Evolutionary conservation across 2,113 vertebrate genomes (phyloP), one percentile per base, ranked within the genome.

Genomic region (Gnathonemus longibarbis): DNA sequence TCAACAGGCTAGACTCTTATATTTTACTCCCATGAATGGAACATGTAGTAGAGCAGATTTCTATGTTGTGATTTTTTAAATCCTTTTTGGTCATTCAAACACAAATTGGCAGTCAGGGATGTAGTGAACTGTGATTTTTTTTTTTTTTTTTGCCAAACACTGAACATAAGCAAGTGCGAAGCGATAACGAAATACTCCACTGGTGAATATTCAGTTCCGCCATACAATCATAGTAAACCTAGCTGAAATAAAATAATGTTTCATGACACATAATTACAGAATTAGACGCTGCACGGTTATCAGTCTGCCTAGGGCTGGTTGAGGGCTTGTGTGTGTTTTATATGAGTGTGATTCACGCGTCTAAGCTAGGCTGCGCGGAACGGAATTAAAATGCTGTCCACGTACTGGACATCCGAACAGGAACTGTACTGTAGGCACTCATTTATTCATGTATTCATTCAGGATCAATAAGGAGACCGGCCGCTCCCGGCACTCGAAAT

Each of bases 361-460:
- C 21, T 46, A 24, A 84, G 15, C 11, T 42, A 19, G 5, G 35
- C 35, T 42, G 42, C 80, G 4, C 83, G 31, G 39, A 88, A 31
- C 62, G 62, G 50, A 90, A 88, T 46, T 80, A 53, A n/a, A 87
- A 17, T 48, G 84, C 84, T 52, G 46, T 11, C 1, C 8, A 0
- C 48, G 10, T n/a, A 7, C 17, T 52, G 27, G 5, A 53, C 19
- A 53, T 24, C 39, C 35, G 39, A 21, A 58, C 35, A 8, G 17
- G 87, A 17, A 87, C 84, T 31, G 48, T 87, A 52, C 11, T 87
- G 84, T 31, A 56, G 21, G 1, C 93, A 93, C 93, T 94, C 11
- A 89, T 92, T 90, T 77, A 80, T 80, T 88, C 89, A 46, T 95
- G 19, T 92, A 94, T 93, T 94, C 93, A 94, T 93, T 93, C 90